Percentiles rank a stretch among this genome's conserved stretches.
Evolutionary conservation across 1,140 invertebrate genomes (phyloP).

Genomic region (Trachymyrmex septentrionalis): DNA sequence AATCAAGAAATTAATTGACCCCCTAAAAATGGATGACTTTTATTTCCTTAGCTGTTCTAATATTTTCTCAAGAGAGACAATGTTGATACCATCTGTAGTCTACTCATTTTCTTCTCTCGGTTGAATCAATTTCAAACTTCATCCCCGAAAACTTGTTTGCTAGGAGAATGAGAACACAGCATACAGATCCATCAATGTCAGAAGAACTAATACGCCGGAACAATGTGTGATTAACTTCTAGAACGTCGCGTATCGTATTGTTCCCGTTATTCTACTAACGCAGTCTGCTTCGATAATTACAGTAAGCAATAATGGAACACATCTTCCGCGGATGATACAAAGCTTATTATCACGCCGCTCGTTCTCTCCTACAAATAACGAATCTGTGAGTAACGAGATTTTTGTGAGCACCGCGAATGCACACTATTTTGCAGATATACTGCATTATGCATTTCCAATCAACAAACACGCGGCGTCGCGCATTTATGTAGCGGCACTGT

Average conservation of each 20-base stretch:
- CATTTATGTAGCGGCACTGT: not conserved
- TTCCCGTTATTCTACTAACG: slow-evolving; percentile 10
- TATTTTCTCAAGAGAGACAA: not conserved
- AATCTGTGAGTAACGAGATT: not conserved
- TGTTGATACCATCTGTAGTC: not conserved
- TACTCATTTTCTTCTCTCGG: slow-evolving; percentile 30
- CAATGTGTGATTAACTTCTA: slow-evolving; percentile 43
- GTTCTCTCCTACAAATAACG: not conserved
- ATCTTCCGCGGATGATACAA: slow-evolving; percentile 27
- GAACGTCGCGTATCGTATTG: slow-evolving; percentile 27
- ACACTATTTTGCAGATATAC: slow-evolving; percentile 26
- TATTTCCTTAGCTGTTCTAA: not conserved
- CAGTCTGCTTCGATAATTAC: slow-evolving; percentile 33
- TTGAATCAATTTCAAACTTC: slow-evolving; percentile 45
- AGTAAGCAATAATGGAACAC: slow-evolving; percentile 24
- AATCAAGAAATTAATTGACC: not conserved
- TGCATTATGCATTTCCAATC: slow-evolving; percentile 71
- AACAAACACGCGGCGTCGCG: slow-evolving; percentile 4
- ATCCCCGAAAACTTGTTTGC: slow-evolving; percentile 40
- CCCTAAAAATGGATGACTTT: not conserved
- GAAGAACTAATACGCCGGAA: slow-evolving; percentile 44
- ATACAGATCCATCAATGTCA: slow-evolving; percentile 47
- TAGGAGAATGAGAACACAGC: slow-evolving; percentile 9
- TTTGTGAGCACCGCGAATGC: not conserved
- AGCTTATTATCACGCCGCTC: slow-evolving; percentile 14